A percentile compares a stretch with the other conserved stretches of the same genome.
Evolutionary conservation across 92 coral and sea anemone species (phyloP).

Genomic region (Siderastrea radians): DNA sequence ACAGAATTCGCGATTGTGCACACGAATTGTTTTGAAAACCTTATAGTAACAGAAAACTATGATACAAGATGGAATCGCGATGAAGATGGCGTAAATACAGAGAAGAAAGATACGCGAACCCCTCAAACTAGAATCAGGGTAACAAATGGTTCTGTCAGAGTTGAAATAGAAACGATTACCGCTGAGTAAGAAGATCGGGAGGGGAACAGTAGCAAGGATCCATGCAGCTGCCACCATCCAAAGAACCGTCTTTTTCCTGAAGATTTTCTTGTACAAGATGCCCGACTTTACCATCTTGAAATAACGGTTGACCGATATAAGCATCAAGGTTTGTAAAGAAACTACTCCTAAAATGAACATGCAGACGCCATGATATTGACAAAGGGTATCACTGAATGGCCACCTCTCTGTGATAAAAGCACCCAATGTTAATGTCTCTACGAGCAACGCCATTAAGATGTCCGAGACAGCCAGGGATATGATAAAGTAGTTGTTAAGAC

Average conservation of each 20-base stretch:
- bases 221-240: not conserved
- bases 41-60: not conserved
- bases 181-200: not conserved
- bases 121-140: not conserved
- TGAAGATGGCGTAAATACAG: not conserved
- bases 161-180: not conserved
- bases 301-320: not conserved
- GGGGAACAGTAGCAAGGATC: not conserved
- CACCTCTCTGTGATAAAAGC: not conserved
- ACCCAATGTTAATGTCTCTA: not conserved
- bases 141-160: not conserved
- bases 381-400: not conserved
- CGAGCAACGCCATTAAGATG: not conserved
- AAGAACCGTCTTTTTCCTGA: not conserved
- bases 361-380: not conserved
- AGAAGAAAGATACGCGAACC: not conserved
- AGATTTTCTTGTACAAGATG: slow-evolving; percentile 1
- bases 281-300: not conserved
- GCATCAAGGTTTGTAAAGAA: not conserved
- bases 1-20: not conserved
- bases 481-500: not conserved
- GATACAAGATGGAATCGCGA: not conserved
- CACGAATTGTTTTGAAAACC: not conserved
- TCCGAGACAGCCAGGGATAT: not conserved
- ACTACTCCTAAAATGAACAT: not conserved